A percentile compares a stretch with the other conserved stretches of the same genome.
phyloP scores from a whole-genome alignment of 2,113 vertebrate genomes.

The Addax nasomaculatus region DNA sequence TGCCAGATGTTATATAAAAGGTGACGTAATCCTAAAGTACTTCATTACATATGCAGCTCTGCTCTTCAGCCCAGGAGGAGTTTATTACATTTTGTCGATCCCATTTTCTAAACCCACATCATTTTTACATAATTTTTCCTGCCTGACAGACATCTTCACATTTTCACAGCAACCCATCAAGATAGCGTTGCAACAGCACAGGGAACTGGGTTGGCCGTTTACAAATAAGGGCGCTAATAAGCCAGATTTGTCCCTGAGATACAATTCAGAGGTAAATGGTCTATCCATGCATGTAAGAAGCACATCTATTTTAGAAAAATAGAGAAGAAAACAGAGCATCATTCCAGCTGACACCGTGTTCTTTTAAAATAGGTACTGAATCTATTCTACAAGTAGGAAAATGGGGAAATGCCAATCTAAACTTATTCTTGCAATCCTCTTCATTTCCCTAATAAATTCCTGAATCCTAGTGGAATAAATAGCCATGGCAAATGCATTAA shows the following conservation, averaged over 20 bases:
- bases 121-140: slow-evolving; percentile 84
- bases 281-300: slow-evolving; percentile 69
- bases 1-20: slow-evolving; percentile 84
- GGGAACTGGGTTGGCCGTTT: slow-evolving; percentile 79
- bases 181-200: slow-evolving; percentile 73
- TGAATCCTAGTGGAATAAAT: slow-evolving; percentile 59
- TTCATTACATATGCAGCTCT: slow-evolving; percentile 83
- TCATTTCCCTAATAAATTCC: slow-evolving; percentile 65
- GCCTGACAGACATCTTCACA: slow-evolving; percentile 80
- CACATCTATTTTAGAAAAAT: slow-evolving; percentile 76
- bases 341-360: slow-evolving; percentile 58
- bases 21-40: slow-evolving; percentile 83
- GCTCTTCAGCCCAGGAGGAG: slow-evolving; percentile 78
- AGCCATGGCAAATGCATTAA: slow-evolving; percentile 65
- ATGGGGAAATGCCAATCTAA: slow-evolving; percentile 52
- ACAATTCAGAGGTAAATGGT: slow-evolving; percentile 68
- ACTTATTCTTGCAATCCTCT: slow-evolving; percentile 66
- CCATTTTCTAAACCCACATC: slow-evolving; percentile 80
- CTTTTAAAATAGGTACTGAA: slow-evolving; percentile 43
- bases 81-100: slow-evolving; percentile 85
- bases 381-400: slow-evolving; percentile 60
- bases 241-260: slow-evolving; percentile 67
- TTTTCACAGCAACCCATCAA: slow-evolving; percentile 78
- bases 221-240: slow-evolving; percentile 80
- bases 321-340: slow-evolving; percentile 42